Evolutionary conservation across 1,140 invertebrate species (phyloP).

Genomic region (Coptotermes formosanus): DNA sequence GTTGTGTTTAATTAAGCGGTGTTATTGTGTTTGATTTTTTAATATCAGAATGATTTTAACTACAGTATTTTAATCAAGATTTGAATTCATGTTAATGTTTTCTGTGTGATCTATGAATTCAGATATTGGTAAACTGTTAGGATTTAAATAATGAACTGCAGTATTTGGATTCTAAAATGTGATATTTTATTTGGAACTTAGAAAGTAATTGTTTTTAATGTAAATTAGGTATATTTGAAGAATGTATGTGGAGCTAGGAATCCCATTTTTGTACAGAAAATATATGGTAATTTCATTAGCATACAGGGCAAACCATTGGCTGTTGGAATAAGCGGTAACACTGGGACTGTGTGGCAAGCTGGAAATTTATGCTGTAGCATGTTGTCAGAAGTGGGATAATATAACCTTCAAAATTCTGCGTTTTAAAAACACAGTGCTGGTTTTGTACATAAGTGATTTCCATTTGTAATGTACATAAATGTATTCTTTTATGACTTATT

Average conservation of each 20-base stretch:
- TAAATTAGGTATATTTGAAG: slow-evolving; percentile 3
- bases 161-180: neutral
- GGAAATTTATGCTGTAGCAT: neutral
- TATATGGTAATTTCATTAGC: neutral
- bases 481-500: neutral
- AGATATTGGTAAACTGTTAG: neutral
- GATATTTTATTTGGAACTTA: slow-evolving; percentile 14
- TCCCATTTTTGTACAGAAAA: neutral
- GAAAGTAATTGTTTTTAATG: slow-evolving; percentile 1
- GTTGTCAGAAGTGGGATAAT: neutral
- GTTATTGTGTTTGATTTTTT: neutral
- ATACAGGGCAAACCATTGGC: neutral
- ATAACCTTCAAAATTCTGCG: neutral
- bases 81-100: neutral
- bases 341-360: neutral
- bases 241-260: neutral
- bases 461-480: neutral
- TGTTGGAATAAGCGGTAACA: neutral
- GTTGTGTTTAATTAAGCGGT: neutral
- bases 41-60: neutral
- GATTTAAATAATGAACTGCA: neutral
- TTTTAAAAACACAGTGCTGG: neutral
- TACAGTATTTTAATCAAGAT: neutral
- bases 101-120: neutral
- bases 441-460: slow-evolving; percentile 10